Evolutionary conservation across 2,797 vertebrate species (phyloP).

Genomic region (Chrysolophus pictus): DNA sequence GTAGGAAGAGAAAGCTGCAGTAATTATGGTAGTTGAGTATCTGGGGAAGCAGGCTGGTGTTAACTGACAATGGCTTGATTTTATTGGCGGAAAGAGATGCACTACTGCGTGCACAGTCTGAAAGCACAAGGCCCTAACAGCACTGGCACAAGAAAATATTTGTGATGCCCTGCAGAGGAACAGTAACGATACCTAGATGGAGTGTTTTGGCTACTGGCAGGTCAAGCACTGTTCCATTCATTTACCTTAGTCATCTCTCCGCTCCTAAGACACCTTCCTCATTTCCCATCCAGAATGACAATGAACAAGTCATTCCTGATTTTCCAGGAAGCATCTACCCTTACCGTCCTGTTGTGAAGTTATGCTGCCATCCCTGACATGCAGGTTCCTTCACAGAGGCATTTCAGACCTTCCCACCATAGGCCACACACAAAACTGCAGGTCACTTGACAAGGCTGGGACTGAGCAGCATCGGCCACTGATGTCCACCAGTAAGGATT

Average conservation of each 20-base stretch:
- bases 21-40: background rate
- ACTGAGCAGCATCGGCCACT: background rate
- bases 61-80: background rate
- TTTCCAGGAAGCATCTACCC: constrained; percentile 12
- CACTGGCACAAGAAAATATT: background rate
- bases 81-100: background rate
- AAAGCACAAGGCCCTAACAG: background rate
- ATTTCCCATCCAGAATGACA: background rate
- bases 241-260: background rate
- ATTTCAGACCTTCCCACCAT: background rate
- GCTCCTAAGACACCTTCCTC: background rate
- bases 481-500: background rate
- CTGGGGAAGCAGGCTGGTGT: background rate
- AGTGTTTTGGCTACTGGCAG: background rate
- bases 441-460: background rate
- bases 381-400: background rate
- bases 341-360: background rate
- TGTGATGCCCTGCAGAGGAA: background rate
- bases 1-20: background rate
- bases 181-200: background rate
- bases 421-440: background rate
- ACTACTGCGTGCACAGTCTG: background rate
- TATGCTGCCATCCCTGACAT: background rate
- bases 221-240: background rate
- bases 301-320: constrained; percentile 3